Percentiles rank a stretch among this genome's conserved stretches.
phyloP scores from a whole-genome alignment of 1,140 invertebrate genomes.

The Calephelis nemesis region DNA sequence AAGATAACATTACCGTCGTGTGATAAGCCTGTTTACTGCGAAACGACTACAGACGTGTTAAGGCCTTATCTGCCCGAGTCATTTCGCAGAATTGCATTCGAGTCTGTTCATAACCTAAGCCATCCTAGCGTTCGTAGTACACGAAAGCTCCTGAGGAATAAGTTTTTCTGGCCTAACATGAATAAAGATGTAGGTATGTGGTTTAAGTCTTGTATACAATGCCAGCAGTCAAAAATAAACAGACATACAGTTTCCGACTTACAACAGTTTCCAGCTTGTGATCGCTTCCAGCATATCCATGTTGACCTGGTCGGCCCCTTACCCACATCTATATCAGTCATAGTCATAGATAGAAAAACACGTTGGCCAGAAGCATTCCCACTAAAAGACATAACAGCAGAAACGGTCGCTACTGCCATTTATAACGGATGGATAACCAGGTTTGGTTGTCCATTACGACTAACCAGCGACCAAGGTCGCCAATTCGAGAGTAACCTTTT shows the following conservation, averaged over 20 bases:
- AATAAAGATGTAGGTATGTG: not conserved
- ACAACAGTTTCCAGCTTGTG: not conserved
- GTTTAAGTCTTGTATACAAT: conserved; percentile 1
- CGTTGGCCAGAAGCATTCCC: not conserved
- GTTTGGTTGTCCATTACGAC: not conserved
- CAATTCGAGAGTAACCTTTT: not conserved
- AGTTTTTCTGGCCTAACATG: not conserved
- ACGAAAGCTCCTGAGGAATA: not conserved
- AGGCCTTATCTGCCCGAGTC: conserved; percentile 4
- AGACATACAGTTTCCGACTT: too few species aligned
- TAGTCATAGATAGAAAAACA: not conserved
- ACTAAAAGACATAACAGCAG: conserved; percentile 1
- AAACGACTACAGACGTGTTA: not conserved
- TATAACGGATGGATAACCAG: conserved; percentile 2
- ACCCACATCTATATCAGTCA: too few species aligned
- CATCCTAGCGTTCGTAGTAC: conserved; percentile 1
- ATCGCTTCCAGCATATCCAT: not conserved
- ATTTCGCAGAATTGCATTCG: conserved; percentile 7
- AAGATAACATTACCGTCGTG: too few species aligned
- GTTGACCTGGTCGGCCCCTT: not conserved
- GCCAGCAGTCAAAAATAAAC: too few species aligned
- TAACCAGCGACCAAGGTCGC: not conserved
- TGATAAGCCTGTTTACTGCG: not conserved
- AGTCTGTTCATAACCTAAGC: not conserved
- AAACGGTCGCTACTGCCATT: conserved; percentile 1